Evolutionary conservation across 2,113 vertebrate genomes (phyloP).

Genomic region (Stomatorhinus ivindoensis): DNA sequence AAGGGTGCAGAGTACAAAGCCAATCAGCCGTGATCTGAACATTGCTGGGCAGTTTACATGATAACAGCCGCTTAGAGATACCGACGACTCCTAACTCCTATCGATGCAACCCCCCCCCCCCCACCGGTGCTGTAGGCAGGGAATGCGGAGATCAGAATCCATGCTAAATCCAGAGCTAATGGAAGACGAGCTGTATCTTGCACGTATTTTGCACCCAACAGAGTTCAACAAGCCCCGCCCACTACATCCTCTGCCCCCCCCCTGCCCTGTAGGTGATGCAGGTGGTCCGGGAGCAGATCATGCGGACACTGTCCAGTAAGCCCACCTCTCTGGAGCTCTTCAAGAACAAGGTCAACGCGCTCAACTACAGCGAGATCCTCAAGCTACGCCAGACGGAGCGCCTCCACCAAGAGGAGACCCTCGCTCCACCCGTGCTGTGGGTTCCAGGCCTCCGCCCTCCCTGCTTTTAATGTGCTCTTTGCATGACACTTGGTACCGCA

Average conservation of each 20-base stretch:
- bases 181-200: background rate
- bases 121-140: background rate
- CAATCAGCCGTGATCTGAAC: background rate
- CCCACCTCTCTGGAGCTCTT: constrained; percentile 92
- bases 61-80: background rate
- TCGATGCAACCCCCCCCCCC: background rate
- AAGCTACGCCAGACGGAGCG: constrained; percentile 88
- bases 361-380: constrained; percentile 93
- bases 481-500: background rate
- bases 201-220: background rate
- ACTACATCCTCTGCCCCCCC: background rate
- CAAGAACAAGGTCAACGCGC: constrained; percentile 77
- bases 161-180: background rate
- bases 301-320: constrained; percentile 76
- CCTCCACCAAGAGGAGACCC: constrained; percentile 87
- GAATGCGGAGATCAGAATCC: background rate
- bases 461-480: background rate
- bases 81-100: background rate
- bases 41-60: background rate
- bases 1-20: background rate
- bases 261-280: constrained; percentile 77
- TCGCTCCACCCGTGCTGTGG: constrained; percentile 87
- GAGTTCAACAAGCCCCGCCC: background rate
- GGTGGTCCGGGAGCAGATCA: constrained; percentile 95
- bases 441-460: constrained; percentile 32